Conservation (phyloP, 2,797 vertebrate species). For the Acanthornis magna region DNA sequence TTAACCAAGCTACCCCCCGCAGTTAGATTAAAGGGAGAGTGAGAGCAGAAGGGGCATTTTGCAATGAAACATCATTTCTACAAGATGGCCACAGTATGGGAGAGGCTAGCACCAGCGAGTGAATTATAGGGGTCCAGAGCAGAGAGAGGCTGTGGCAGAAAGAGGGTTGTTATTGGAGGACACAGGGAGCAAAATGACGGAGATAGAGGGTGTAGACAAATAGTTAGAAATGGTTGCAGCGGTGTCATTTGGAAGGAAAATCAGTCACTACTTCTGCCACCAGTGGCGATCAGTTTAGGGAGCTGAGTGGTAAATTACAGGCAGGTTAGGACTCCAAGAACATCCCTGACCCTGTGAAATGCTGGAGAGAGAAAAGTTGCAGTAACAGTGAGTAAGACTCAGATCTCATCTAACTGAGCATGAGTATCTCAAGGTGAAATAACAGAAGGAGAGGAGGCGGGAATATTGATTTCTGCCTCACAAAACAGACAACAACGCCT, state of each 20-base stretch:
- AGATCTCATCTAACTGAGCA: slow-evolving; percentile 44
- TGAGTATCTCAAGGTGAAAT: slow-evolving; percentile 61
- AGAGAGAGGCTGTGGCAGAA: not conserved
- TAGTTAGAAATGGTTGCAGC: not conserved
- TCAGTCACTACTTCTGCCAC: slow-evolving; percentile 13
- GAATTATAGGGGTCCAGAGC: slow-evolving; percentile 31
- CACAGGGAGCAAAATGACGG: slow-evolving; percentile 15
- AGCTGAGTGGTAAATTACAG: slow-evolving; percentile 41
- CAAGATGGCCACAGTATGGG: not conserved
- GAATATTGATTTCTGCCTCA: slow-evolving; percentile 67
- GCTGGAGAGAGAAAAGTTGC: slow-evolving; percentile 28
- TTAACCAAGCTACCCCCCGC: not conserved
- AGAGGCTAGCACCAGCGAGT: not conserved
- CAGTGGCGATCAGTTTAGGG: not conserved
- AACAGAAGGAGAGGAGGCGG: slow-evolving; percentile 57
- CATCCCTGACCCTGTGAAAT: slow-evolving; percentile 36
- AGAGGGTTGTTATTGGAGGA: slow-evolving; percentile 20
- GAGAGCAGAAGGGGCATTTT: not conserved
- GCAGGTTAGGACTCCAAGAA: not conserved
- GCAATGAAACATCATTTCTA: not conserved
- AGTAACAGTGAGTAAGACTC: slow-evolving; percentile 46
- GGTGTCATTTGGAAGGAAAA: slow-evolving; percentile 43
- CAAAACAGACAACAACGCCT: slow-evolving; percentile 66
- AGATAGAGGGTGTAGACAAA: slow-evolving; percentile 24
- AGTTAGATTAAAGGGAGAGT: not conserved